phyloP scores from a whole-genome alignment of 2,888 invertebrate species.

The Nipponacmea schrenckii region DNA sequence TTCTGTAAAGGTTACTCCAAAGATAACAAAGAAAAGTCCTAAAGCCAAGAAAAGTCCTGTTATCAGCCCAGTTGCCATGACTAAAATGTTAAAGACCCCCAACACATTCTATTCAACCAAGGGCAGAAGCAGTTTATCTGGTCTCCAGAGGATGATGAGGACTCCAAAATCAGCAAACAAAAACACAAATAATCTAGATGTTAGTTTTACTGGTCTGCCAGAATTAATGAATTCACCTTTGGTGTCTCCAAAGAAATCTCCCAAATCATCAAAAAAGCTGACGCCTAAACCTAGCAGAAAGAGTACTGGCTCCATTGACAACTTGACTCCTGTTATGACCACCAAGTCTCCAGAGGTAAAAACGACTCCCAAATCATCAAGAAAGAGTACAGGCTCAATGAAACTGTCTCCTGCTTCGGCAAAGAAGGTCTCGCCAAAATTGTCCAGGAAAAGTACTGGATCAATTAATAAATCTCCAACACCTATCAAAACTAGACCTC shows the following conservation, averaged over 20 bases:
- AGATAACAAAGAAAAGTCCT: slow-evolving; percentile 21
- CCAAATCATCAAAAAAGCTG: slow-evolving; percentile 10
- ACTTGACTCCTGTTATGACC: slow-evolving; percentile 32
- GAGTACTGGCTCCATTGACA: slow-evolving; percentile 11
- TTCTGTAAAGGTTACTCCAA: slow-evolving; percentile 1
- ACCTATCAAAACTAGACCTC: slow-evolving; percentile 13
- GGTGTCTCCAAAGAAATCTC: slow-evolving; percentile 22
- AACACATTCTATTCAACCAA: slow-evolving; percentile 15
- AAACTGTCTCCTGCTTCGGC: slow-evolving; percentile 10
- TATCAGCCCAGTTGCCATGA: slow-evolving; percentile 18
- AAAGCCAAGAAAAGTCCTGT: slow-evolving; percentile 1
- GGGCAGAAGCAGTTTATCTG: slow-evolving; percentile 13
- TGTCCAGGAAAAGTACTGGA: slow-evolving; percentile 7
- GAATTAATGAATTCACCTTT: slow-evolving; percentile 27
- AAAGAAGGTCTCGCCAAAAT: slow-evolving; percentile 12
- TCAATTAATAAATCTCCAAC: slow-evolving; percentile 30
- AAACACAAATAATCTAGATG: slow-evolving; percentile 9
- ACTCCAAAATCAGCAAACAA: neutral
- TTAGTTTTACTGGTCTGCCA: slow-evolving; percentile 28
- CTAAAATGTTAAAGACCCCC: neutral
- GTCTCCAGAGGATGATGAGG: neutral
- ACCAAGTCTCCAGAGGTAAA: slow-evolving; percentile 24
- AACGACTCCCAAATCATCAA: slow-evolving; percentile 15
- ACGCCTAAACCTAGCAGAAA: slow-evolving; percentile 27
- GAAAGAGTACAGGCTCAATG: neutral